Evolutionary conservation across 2,113 vertebrate genomes (phyloP).

Genomic region (Corythornis vintsioides): DNA sequence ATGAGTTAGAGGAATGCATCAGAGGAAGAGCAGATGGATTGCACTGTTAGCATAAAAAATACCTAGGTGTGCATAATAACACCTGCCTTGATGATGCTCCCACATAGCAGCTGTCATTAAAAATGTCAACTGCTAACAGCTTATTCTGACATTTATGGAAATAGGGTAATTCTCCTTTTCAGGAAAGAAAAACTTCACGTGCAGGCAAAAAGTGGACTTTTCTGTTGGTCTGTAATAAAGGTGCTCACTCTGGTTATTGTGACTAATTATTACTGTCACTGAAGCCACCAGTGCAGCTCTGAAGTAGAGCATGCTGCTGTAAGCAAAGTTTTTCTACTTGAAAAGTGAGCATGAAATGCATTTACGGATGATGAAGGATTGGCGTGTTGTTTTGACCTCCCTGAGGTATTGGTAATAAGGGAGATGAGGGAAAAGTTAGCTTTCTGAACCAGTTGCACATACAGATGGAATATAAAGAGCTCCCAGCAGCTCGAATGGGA

Average conservation of each 20-base stretch:
- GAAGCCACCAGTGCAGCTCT: not conserved
- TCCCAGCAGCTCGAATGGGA: not conserved
- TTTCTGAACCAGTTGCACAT: not conserved
- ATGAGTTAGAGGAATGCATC: not conserved
- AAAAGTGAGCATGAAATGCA: not conserved
- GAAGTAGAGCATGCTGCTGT: not conserved
- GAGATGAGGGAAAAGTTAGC: not conserved
- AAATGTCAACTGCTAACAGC: not conserved
- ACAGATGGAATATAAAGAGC: not conserved
- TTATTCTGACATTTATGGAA: not conserved
- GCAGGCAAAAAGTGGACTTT: not conserved
- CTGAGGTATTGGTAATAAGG: not conserved
- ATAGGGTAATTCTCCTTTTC: not conserved
- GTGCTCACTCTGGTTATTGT: not conserved
- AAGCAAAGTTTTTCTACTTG: not conserved
- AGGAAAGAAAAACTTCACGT: not conserved
- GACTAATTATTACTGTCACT: not conserved
- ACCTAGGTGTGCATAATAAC: not conserved
- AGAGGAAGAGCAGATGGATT: not conserved
- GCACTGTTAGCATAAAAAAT: not conserved
- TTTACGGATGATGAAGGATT: not conserved
- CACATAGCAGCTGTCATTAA: not conserved
- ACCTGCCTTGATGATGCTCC: not conserved
- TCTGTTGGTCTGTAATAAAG: not conserved
- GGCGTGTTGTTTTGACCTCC: not conserved